Percentiles rank a stretch among this genome's conserved stretches.
Conservation (phyloP, 2,113 vertebrate species). For the Leucopsar rothschildi region DNA sequence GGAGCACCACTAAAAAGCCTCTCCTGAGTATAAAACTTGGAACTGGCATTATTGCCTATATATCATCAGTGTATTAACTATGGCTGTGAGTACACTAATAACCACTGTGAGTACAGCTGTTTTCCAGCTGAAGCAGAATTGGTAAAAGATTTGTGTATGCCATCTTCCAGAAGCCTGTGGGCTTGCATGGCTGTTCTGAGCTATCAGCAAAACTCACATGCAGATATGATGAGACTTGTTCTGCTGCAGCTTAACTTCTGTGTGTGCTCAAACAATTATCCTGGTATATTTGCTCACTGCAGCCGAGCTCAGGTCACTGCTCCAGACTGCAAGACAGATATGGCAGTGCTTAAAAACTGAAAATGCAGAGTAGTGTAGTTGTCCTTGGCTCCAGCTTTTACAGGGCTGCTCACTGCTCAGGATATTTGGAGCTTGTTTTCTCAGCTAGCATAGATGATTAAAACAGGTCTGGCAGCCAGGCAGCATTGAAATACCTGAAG, state of each 20-base stretch:
- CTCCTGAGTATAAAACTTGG: not conserved
- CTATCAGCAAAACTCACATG: not conserved
- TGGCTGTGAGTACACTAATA: not conserved
- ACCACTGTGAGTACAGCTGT: not conserved
- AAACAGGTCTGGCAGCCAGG: not conserved
- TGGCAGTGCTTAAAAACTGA: not conserved
- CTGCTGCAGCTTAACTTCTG: not conserved
- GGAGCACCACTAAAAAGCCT: not conserved
- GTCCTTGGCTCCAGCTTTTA: not conserved
- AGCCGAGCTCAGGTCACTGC: not conserved
- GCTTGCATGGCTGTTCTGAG: not conserved
- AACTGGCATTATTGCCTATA: not conserved
- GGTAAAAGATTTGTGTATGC: not conserved
- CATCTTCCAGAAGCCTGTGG: not conserved
- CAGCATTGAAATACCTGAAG: constrained; percentile 3
- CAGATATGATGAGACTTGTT: not conserved
- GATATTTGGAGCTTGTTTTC: constrained; percentile 21
- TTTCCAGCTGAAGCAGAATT: not conserved
- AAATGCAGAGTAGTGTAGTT: not conserved
- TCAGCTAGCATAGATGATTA: not conserved
- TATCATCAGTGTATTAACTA: not conserved
- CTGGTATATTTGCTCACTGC: not conserved
- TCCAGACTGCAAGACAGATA: not conserved
- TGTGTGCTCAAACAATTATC: not conserved
- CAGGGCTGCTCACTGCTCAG: not conserved